Conservation (phyloP, 2,113 vertebrate species). For the Nesogale talazaci region DNA sequence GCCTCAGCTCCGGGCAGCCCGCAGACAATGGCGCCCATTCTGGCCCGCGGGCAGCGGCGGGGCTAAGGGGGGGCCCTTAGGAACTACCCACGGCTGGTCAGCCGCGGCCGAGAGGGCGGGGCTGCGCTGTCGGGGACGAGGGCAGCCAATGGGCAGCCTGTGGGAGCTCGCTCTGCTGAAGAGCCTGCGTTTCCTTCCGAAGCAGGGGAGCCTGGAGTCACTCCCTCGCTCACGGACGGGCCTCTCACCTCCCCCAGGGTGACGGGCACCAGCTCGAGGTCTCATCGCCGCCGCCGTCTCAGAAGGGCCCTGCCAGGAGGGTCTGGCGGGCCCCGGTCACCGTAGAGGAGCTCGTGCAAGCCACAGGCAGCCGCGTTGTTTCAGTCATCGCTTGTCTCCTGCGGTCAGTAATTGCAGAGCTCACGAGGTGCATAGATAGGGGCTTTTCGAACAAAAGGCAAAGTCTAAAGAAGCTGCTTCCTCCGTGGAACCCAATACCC, state of each 20-base stretch:
- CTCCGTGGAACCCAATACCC: neutral
- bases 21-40: constrained; percentile 82
- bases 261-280: neutral
- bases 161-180: constrained; percentile 76
- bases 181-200: constrained; percentile 85
- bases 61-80: constrained; percentile 85
- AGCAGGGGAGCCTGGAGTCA: too few species aligned
- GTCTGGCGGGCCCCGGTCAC: neutral
- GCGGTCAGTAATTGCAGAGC: neutral
- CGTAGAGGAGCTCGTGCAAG: neutral
- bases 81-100: constrained; percentile 87
- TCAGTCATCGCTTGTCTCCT: neutral
- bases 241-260: neutral
- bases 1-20: constrained; percentile 67
- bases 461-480: neutral
- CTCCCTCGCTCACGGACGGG: too few species aligned
- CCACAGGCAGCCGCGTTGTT: neutral
- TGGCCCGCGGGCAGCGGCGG: constrained; percentile 73
- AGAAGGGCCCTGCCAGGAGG: neutral
- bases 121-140: constrained; percentile 76
- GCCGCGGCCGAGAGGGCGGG: constrained; percentile 86
- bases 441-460: constrained; percentile 19
- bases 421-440: neutral
- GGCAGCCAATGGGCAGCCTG: constrained; percentile 85
- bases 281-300: neutral